phyloP scores from a whole-genome alignment of 1,140 invertebrate species.

The Diachasmimorpha longicaudata region DNA sequence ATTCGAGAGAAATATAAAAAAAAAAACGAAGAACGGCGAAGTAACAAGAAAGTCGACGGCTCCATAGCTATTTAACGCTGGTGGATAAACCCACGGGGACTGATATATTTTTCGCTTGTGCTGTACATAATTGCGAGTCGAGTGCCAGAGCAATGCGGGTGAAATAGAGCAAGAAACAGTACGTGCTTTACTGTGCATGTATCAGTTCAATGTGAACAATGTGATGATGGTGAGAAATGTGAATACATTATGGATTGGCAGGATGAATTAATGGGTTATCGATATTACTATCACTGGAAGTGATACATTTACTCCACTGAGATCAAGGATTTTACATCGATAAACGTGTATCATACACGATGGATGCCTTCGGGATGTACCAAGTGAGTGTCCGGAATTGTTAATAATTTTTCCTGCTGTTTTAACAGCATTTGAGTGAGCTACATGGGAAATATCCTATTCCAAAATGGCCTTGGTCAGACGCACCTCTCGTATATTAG shows the following conservation, averaged over 20 bases:
- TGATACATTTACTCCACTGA: neutral
- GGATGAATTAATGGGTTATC: neutral
- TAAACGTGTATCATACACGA: constrained; percentile 27
- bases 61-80: neutral
- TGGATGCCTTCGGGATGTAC: constrained; percentile 60
- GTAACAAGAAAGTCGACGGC: neutral
- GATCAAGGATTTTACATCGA: neutral
- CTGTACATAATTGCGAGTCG: neutral
- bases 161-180: neutral
- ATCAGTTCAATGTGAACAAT: neutral
- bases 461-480: constrained; percentile 49
- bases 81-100: neutral
- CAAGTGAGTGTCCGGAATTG: constrained; percentile 51
- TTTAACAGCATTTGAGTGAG: neutral
- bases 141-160: neutral
- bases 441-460: constrained; percentile 26
- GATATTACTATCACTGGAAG: neutral
- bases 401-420: neutral
- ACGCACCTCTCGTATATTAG: constrained; percentile 6
- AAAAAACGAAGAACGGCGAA: neutral
- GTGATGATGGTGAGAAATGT: neutral
- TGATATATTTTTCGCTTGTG: neutral
- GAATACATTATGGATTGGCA: neutral
- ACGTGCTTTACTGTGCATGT: neutral
- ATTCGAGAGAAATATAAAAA: neutral